These are phyloP conservation scores for Tupaia tana DNA, from an alignment of 2,113 vertebrate species.

Conservation along the genomic window DNA sequence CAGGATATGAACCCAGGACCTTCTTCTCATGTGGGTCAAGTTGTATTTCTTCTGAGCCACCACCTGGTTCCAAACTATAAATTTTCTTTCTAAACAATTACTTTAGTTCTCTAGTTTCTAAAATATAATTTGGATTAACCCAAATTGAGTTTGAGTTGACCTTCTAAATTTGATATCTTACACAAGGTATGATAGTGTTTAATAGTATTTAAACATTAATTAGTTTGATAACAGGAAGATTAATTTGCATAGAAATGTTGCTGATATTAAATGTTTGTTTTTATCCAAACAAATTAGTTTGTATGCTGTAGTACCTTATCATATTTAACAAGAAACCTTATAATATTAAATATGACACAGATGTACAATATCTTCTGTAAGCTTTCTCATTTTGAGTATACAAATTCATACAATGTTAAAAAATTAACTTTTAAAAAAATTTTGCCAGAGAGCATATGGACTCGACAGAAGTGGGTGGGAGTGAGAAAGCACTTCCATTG, in stretches of 20 bases:
- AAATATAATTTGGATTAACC: slow-evolving; percentile 44
- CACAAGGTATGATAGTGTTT: neutral
- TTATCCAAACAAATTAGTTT: slow-evolving; percentile 30
- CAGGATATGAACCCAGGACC: too few species aligned
- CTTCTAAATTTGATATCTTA: neutral
- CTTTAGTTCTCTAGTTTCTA: neutral
- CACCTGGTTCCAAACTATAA: neutral
- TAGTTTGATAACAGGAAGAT: slow-evolving; percentile 40
- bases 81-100: neutral
- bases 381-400: neutral
- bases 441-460: too few species aligned
- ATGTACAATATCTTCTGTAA: neutral
- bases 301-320: neutral
- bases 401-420: neutral
- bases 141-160: slow-evolving; percentile 22
- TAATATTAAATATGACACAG: slow-evolving; percentile 2
- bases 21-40: too few species aligned
- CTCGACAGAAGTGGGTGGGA: too few species aligned
- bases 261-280: slow-evolving; percentile 34
- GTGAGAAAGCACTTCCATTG: too few species aligned
- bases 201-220: slow-evolving; percentile 29
- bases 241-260: slow-evolving; percentile 16
- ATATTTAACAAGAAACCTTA: slow-evolving; percentile 24
- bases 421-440: neutral
- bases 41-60: too few species aligned